Percentiles rank a stretch among this genome's conserved stretches.
phyloP scores from a whole-genome alignment of 2,888 invertebrate genomes.

The Odontocerum albicorne region DNA sequence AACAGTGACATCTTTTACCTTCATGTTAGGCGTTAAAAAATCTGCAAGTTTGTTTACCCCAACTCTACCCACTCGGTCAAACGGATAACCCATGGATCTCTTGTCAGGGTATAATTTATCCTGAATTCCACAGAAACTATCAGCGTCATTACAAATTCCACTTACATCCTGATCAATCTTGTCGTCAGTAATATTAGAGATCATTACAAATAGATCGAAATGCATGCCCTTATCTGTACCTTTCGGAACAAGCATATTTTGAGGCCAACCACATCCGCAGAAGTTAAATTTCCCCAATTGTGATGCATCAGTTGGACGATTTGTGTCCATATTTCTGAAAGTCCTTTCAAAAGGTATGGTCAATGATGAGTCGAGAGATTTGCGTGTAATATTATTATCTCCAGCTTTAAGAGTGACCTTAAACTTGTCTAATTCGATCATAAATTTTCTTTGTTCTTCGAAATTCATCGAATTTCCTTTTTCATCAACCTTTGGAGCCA shows the following conservation, averaged over 20 bases:
- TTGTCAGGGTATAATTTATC: constrained; percentile 79
- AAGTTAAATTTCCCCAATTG: constrained; percentile 49
- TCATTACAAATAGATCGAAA: constrained; percentile 60
- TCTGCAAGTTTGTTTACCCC: constrained; percentile 61
- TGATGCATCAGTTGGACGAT: constrained; percentile 52
- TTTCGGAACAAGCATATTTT: constrained; percentile 61
- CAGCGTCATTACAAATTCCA: constrained; percentile 68
- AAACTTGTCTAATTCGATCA: constrained; percentile 43
- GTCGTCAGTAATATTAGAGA: constrained; percentile 59
- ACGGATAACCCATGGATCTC: constrained; percentile 83
- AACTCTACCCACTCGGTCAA: constrained; percentile 64
- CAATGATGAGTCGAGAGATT: constrained; percentile 72
- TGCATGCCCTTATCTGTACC: constrained; percentile 55
- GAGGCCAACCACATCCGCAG: constrained; percentile 68
- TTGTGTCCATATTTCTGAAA: constrained; percentile 69
- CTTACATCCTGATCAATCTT: constrained; percentile 49
- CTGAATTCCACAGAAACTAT: constrained; percentile 77
- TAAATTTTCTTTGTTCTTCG: constrained; percentile 41
- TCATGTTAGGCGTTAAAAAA: constrained; percentile 75
- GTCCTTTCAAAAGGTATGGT: constrained; percentile 83
- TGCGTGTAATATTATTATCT: constrained; percentile 64
- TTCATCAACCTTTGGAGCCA: constrained; percentile 43
- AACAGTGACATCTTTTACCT: constrained; percentile 62
- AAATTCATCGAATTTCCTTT: constrained; percentile 31
- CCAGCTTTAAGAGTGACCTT: constrained; percentile 59